These are phyloP conservation scores for Cygnus olor DNA, from an alignment of 2,797 vertebrate species.

Conservation along the genomic window DNA sequence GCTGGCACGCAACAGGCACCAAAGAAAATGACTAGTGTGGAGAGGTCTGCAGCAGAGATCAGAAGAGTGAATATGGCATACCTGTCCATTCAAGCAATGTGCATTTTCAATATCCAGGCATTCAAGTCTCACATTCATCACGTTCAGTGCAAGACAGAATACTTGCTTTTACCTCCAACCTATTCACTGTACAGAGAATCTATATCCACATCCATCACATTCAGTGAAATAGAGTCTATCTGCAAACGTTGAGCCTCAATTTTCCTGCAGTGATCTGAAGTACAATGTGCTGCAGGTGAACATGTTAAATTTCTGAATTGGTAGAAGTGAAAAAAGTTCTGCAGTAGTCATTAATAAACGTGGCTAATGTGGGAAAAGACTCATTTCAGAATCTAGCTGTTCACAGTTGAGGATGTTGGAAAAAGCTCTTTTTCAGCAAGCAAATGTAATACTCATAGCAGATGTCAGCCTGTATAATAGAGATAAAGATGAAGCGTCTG, in stretches of 20 bases:
- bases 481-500: slow-evolving; percentile 34
- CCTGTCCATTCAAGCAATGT: slow-evolving; percentile 12
- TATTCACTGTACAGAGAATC: slow-evolving; percentile 28
- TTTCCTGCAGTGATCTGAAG: slow-evolving; percentile 36
- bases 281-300: slow-evolving; percentile 42
- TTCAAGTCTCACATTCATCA: slow-evolving; percentile 38
- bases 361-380: neutral
- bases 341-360: slow-evolving; percentile 41
- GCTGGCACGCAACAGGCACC: slow-evolving; percentile 41
- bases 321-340: neutral
- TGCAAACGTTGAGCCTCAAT: slow-evolving; percentile 46
- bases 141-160: slow-evolving; percentile 43
- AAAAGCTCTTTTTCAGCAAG: slow-evolving; percentile 9
- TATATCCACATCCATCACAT: slow-evolving; percentile 57
- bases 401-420: neutral
- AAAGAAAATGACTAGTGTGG: neutral
- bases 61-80: neutral
- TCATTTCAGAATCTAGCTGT: neutral
- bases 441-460: slow-evolving; percentile 19
- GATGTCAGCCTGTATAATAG: neutral
- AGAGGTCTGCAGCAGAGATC: slow-evolving; percentile 8
- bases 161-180: slow-evolving; percentile 47
- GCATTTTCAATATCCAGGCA: slow-evolving; percentile 17
- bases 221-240: slow-evolving; percentile 44
- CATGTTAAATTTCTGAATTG: neutral